Percentiles rank a stretch among this genome's conserved stretches.
Conservation (phyloP, 2,797 vertebrate genomes). For the Orestias chungarensis region DNA sequence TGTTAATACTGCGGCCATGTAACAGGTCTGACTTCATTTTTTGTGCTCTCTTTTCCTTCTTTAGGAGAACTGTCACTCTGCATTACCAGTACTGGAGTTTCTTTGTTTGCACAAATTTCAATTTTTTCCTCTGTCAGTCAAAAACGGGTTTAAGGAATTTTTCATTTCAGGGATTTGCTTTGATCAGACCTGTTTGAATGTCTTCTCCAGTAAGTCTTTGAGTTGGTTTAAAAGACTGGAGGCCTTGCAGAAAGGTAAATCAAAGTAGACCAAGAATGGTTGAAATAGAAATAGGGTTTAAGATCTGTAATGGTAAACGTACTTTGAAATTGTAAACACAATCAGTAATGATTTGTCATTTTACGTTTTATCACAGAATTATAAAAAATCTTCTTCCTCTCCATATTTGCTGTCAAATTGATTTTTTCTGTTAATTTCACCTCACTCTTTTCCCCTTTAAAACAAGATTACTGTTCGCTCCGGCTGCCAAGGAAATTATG, state of each 20-base stretch:
- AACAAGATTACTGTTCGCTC: conserved; percentile 24
- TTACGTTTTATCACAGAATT: not conserved
- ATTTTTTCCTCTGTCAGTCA: conserved; percentile 39
- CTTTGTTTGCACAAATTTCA: conserved; percentile 45
- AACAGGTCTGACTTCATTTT: conserved; percentile 43
- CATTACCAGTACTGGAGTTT: conserved; percentile 51
- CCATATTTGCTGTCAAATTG: not conserved
- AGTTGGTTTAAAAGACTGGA: conserved; percentile 46
- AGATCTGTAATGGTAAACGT: conserved; percentile 24
- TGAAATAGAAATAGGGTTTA: conserved; percentile 34
- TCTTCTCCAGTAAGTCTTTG: conserved; percentile 47
- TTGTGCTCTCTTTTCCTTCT: conserved; percentile 33
- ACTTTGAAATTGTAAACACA: conserved; percentile 6
- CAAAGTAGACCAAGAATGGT: conserved; percentile 32
- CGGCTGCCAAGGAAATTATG: conserved; percentile 32
- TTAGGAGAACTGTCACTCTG: conserved; percentile 55
- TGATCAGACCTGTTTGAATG: conserved; percentile 51
- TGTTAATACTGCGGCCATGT: conserved; percentile 19
- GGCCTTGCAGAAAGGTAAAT: conserved; percentile 51
- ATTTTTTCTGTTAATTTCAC: not conserved
- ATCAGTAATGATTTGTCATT: conserved; percentile 6
- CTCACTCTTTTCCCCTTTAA: conserved; percentile 36
- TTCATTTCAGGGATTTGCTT: conserved; percentile 61
- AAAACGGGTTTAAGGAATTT: conserved; percentile 49
- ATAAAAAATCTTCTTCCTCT: not conserved